Evolutionary conservation across 2,888 invertebrate species (phyloP).

Genomic region (Hemistola chrysoprasaria): DNA sequence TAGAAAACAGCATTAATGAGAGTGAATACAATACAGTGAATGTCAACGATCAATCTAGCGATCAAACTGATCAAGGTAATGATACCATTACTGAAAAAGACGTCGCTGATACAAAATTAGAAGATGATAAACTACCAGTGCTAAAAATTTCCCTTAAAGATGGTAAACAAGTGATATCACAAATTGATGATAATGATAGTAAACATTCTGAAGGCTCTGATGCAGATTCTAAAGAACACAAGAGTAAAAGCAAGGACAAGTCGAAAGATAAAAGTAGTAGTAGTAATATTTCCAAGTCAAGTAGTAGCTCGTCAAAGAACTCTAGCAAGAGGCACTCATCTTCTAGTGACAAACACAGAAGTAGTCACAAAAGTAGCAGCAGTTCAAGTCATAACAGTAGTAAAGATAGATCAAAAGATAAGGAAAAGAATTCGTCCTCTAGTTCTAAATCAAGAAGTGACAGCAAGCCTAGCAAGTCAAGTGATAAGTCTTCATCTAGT

Average conservation of each 20-base stretch:
- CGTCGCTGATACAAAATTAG: constrained; percentile 23
- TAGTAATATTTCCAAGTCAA: constrained; percentile 43
- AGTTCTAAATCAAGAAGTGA: constrained; percentile 68
- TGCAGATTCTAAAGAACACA: constrained; percentile 58
- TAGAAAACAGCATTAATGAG: constrained; percentile 23
- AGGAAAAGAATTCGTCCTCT: constrained; percentile 47
- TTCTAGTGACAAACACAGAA: constrained; percentile 69
- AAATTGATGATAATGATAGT: constrained; percentile 71
- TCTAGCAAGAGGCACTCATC: constrained; percentile 65
- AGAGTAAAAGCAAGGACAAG: constrained; percentile 68
- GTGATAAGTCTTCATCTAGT: constrained; percentile 56
- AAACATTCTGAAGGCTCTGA: constrained; percentile 56
- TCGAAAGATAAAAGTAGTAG: constrained; percentile 63
- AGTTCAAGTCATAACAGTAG: constrained; percentile 66
- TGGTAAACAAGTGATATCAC: constrained; percentile 86
- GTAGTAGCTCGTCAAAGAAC: constrained; percentile 57
- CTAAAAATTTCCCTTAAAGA: constrained; percentile 87
- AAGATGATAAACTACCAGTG: constrained; percentile 49
- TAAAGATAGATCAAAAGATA: constrained; percentile 54
- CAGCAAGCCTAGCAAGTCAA: constrained; percentile 50
- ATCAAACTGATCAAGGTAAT: constrained; percentile 9
- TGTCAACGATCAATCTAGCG: constrained; percentile 14
- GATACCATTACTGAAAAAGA: constrained; percentile 24
- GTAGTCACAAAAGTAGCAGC: constrained; percentile 46
- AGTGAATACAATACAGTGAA: constrained; percentile 17